phyloP scores from a whole-genome alignment of 2,888 invertebrate species.

The Scaptomyza cyrtandrae region DNA sequence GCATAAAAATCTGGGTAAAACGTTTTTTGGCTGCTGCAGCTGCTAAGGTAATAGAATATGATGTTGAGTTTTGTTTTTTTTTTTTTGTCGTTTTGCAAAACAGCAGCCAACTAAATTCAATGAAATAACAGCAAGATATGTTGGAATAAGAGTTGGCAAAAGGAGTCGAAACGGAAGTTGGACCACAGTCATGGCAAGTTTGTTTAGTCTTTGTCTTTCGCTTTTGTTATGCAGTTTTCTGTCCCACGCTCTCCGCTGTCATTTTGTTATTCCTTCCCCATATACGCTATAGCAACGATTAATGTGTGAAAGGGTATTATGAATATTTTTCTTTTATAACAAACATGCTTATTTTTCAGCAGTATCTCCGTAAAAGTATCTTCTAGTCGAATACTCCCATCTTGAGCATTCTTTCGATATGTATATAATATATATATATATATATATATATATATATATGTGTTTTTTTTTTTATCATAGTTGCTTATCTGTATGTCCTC shows the following conservation, averaged over 20 bases:
- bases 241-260: not conserved
- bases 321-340: not conserved
- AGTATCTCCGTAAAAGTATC: no score
- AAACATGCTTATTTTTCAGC: no score
- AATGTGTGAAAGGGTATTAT: not conserved
- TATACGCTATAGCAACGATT: not conserved
- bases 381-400: not conserved
- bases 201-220: constrained; percentile 49
- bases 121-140: not conserved
- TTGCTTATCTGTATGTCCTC: constrained; percentile 49
- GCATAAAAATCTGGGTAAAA: constrained; percentile 41
- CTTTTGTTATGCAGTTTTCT: constrained; percentile 33
- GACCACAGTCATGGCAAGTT: constrained; percentile 33
- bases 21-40: constrained; percentile 37
- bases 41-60: constrained; percentile 46
- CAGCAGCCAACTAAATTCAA: constrained; percentile 23
- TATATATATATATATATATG: no score
- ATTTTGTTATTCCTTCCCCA: not conserved
- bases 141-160: not conserved
- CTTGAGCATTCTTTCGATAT: not conserved
- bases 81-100: constrained; percentile 30
- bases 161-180: constrained; percentile 5
- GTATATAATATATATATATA: no score
- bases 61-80: no score
- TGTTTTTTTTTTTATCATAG: not conserved